phyloP scores from a whole-genome alignment of 2,888 invertebrate genomes.

The Acronicta alni region DNA sequence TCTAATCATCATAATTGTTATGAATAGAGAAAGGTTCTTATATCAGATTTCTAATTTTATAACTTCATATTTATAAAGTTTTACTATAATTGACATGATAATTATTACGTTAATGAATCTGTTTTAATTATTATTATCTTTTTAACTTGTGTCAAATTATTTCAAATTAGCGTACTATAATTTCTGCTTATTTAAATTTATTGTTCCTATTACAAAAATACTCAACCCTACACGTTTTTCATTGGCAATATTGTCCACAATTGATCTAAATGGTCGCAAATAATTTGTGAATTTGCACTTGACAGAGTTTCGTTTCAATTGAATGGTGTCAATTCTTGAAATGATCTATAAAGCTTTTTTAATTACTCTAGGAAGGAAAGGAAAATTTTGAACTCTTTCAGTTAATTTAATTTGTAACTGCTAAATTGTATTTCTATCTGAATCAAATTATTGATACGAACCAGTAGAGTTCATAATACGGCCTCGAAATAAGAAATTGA shows the following conservation, averaged over 20 bases:
- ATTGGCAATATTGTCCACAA: background rate
- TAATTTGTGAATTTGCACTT: conserved; percentile 2
- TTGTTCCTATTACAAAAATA: conserved; percentile 2
- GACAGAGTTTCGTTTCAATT: background rate
- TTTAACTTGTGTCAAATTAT: no score
- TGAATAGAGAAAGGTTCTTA: no score
- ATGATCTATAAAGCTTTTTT: conserved; percentile 4
- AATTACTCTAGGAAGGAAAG: conserved; percentile 4
- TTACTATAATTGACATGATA: no score
- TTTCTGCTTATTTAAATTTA: background rate
- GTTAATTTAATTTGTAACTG: conserved; percentile 9
- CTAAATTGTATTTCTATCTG: background rate
- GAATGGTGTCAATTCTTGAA: background rate
- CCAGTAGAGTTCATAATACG: conserved; percentile 14
- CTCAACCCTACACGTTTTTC: conserved; percentile 2
- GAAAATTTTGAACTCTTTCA: conserved; percentile 3
- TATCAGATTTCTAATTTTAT: no score
- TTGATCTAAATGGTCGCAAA: background rate
- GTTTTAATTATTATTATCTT: no score
- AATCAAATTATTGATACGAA: background rate
- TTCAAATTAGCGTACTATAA: background rate
- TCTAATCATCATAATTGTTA: no score
- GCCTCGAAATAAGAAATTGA: conserved; percentile 7
- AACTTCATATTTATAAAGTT: no score
- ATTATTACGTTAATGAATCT: no score